Evolutionary conservation across 2,113 vertebrate species (phyloP).

Genomic region (Protobothrops flavoviridis): DNA sequence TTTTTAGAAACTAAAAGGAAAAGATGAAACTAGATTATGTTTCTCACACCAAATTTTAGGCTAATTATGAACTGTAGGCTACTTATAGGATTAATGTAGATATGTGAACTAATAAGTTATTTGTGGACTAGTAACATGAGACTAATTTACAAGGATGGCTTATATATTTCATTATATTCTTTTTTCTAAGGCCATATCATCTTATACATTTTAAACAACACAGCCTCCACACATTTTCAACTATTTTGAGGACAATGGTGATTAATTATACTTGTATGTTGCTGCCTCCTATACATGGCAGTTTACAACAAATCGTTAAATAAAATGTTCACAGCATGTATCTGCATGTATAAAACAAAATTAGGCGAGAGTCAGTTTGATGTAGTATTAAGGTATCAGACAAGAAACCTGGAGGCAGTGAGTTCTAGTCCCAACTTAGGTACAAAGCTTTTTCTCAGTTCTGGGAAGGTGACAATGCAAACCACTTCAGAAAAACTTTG

Average conservation of each 20-base stretch:
- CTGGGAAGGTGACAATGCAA: neutral
- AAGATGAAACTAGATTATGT: neutral
- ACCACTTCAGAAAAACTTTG: neutral
- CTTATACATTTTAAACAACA: neutral
- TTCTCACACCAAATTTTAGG: neutral
- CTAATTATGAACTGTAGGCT: neutral
- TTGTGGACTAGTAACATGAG: neutral
- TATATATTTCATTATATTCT: neutral
- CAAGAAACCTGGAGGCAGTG: neutral
- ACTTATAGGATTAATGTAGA: neutral
- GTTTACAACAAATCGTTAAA: neutral
- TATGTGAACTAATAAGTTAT: neutral
- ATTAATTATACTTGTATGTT: neutral
- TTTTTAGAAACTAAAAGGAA: neutral
- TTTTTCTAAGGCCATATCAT: neutral
- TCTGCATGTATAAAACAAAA: neutral
- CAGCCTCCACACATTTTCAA: neutral
- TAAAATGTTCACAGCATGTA: neutral
- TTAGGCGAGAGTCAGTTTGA: too few relatives aligned
- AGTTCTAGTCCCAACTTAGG: neutral
- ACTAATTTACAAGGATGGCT: neutral
- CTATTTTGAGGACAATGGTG: neutral
- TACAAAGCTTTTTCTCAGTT: neutral
- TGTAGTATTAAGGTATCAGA: neutral
- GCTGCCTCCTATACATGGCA: neutral